Conservation (phyloP, 2,888 invertebrate species). For the Trissonchulus sp. region DNA sequence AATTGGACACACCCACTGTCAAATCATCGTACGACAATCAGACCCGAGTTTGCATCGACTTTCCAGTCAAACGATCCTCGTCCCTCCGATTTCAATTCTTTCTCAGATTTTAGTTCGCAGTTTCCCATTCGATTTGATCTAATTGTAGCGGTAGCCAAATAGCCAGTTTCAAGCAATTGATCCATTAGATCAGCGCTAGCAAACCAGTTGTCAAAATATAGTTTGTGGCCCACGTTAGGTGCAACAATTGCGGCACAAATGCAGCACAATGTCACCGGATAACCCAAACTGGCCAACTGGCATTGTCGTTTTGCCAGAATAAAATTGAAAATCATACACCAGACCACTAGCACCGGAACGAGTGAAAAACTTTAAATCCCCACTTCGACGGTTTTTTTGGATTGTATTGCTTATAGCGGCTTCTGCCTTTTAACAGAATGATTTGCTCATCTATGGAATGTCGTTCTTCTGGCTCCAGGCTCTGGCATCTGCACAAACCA, state of each 20-base stretch:
- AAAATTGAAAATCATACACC: not conserved
- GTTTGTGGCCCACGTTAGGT: not conserved
- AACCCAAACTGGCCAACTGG: not conserved
- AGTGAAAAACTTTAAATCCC: conserved; percentile 11
- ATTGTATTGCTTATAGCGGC: not conserved
- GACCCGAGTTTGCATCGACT: not conserved
- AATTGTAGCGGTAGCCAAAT: not conserved
- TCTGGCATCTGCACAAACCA: not conserved
- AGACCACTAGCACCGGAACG: not conserved
- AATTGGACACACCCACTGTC: not conserved
- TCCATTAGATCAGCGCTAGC: conserved; percentile 9
- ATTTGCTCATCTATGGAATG: conserved; percentile 14
- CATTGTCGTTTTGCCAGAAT: not conserved
- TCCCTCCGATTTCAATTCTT: no score
- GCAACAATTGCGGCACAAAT: not conserved
- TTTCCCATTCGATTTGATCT: not conserved
- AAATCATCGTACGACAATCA: not conserved
- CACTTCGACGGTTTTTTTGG: conserved; percentile 13
- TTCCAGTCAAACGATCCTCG: not conserved
- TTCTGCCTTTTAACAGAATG: not conserved
- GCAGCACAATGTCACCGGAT: not conserved
- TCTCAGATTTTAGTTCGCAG: conserved; percentile 1
- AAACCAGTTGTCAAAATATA: conserved; percentile 15
- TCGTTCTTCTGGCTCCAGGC: not conserved
- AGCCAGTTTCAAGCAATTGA: not conserved